phyloP scores from a whole-genome alignment of 2,113 vertebrate genomes.

The Emberiza fucata region DNA sequence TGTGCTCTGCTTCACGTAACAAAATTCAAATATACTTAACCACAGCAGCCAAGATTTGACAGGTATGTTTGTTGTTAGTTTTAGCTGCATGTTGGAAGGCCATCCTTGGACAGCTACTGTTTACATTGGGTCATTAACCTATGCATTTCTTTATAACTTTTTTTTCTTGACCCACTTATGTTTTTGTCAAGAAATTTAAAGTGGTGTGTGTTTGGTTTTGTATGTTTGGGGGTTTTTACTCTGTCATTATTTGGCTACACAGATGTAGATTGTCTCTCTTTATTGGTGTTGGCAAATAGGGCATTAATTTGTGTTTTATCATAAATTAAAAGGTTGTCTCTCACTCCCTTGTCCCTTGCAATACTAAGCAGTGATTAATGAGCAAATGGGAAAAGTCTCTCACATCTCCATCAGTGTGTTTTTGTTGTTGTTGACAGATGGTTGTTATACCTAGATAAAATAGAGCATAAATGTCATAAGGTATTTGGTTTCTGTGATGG shows the following conservation, averaged over 20 bases:
- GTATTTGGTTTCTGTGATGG: neutral
- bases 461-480: neutral
- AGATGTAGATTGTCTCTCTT: neutral
- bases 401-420: neutral
- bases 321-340: neutral
- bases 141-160: neutral
- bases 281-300: conserved; percentile 19
- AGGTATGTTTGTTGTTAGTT: neutral
- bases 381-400: neutral
- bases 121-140: neutral
- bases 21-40: conserved; percentile 1
- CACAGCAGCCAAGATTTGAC: neutral
- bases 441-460: conserved; percentile 15
- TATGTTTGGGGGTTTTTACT: neutral
- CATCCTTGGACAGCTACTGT: neutral
- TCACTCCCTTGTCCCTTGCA: neutral
- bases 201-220: neutral
- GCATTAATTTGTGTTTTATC: neutral
- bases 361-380: neutral
- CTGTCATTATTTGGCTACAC: neutral
- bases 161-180: neutral
- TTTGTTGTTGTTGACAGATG: conserved; percentile 11
- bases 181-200: neutral
- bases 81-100: neutral
- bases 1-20: neutral